These are phyloP conservation scores for Pardalotus punctatus DNA, from an alignment of 2,113 vertebrate genomes.

Conservation along the genomic window DNA sequence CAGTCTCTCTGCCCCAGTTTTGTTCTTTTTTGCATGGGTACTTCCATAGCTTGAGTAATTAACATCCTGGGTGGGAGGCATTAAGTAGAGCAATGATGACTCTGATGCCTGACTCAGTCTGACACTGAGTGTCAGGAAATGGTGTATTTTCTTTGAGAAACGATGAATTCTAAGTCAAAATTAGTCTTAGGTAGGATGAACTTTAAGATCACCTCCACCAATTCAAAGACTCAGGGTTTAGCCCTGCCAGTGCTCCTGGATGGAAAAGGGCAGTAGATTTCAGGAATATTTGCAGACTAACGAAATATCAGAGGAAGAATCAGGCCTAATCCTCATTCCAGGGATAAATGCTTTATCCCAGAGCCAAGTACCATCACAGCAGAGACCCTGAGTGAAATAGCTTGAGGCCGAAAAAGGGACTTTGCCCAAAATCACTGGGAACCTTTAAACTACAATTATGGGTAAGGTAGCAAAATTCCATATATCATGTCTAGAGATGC, in stretches of 20 bases:
- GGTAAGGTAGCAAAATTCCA: background rate
- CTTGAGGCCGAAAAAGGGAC: background rate
- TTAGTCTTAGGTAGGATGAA: background rate
- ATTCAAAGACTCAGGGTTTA: background rate
- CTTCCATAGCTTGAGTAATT: conserved; percentile 3
- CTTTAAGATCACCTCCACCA: background rate
- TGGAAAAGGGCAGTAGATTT: background rate
- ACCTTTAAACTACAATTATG: background rate
- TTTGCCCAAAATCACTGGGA: background rate
- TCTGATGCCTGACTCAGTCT: conserved; percentile 38
- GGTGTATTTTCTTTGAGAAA: background rate
- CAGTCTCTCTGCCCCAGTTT: background rate
- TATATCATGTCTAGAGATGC: background rate
- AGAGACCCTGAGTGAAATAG: background rate
- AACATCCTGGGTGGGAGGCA: conserved; percentile 34
- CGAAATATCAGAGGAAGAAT: background rate
- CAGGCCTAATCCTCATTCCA: background rate
- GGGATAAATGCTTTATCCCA: background rate
- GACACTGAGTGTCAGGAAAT: background rate
- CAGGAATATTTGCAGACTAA: background rate
- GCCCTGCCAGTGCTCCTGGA: background rate
- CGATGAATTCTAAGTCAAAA: background rate
- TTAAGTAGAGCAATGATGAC: conserved; percentile 28
- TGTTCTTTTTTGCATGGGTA: background rate
- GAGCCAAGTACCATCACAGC: background rate